These are phyloP conservation scores for Siniperca chuatsi DNA, from an alignment of 2,113 vertebrate genomes.

Conservation along the genomic window DNA sequence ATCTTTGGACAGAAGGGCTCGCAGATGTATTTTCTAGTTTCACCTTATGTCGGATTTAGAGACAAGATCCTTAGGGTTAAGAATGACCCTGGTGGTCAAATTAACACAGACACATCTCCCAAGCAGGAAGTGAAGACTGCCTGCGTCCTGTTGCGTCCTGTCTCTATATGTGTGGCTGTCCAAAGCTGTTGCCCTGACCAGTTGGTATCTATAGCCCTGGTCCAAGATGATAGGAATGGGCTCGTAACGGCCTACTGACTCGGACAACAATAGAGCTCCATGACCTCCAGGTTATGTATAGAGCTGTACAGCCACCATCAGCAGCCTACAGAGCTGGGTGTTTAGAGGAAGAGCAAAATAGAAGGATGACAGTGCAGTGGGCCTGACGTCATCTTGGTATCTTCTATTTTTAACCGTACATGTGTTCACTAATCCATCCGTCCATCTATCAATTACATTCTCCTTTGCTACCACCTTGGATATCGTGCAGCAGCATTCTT, in stretches of 20 bases:
- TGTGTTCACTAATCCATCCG: conserved; percentile 39
- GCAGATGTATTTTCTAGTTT: conserved; percentile 45
- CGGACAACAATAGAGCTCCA: conserved; percentile 72
- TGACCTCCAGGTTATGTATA: conserved; percentile 77
- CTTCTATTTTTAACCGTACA: conserved; percentile 39
- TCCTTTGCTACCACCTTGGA: neutral
- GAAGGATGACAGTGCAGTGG: conserved; percentile 34
- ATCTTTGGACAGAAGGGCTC: conserved; percentile 54
- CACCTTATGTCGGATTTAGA: conserved; percentile 30
- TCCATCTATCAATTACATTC: conserved; percentile 13
- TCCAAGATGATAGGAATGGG: conserved; percentile 69
- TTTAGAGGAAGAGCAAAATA: conserved; percentile 44
- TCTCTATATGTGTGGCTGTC: conserved; percentile 70
- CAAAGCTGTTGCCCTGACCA: conserved; percentile 71
- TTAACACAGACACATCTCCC: conserved; percentile 14
- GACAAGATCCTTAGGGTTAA: conserved; percentile 8
- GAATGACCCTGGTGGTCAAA: conserved; percentile 6
- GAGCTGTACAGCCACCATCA: conserved; percentile 31
- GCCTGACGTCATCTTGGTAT: conserved; percentile 40
- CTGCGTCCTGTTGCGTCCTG: conserved; percentile 30
- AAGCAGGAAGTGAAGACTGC: conserved; percentile 46
- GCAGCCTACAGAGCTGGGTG: conserved; percentile 6
- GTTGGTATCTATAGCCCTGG: conserved; percentile 78
- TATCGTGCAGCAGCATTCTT: neutral
- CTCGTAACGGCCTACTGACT: conserved; percentile 55